Percentiles rank a stretch among this genome's conserved stretches.
Evolutionary conservation across 2,888 invertebrate genomes (phyloP).

Genomic region (Xylocampa areola): DNA sequence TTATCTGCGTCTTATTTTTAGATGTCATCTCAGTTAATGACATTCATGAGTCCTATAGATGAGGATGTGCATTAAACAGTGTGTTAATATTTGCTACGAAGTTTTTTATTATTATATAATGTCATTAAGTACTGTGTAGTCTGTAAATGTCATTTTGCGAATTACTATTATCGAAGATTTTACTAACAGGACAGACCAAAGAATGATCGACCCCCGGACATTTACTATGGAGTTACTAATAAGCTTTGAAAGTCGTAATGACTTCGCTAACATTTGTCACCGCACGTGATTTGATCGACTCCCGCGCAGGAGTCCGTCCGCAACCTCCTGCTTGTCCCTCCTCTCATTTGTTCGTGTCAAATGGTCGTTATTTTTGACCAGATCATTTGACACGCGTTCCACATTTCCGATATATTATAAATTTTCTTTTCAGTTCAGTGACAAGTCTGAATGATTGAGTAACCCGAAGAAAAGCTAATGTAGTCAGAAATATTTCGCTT

Average conservation of each 20-base stretch:
- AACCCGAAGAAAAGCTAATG: constrained; percentile 21
- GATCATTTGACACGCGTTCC: constrained; percentile 51
- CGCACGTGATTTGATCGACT: constrained; percentile 55
- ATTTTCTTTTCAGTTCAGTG: constrained; percentile 43
- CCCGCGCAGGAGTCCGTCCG: constrained; percentile 65
- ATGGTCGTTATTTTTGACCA: constrained; percentile 68
- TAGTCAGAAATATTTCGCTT: constrained; percentile 8
- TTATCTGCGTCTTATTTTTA: constrained; percentile 84
- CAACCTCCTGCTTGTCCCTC: constrained; percentile 63
- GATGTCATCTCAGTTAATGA: constrained; percentile 30
- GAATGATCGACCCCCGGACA: constrained; percentile 47
- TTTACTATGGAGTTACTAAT: constrained; percentile 53
- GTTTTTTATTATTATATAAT: constrained; percentile 27
- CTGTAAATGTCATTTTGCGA: background rate
- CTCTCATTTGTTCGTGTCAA: constrained; percentile 70
- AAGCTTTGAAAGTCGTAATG: constrained; percentile 50
- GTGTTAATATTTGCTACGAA: constrained; percentile 22
- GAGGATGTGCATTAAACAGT: constrained; percentile 4
- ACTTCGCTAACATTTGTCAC: constrained; percentile 54
- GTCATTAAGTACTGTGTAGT: constrained; percentile 19
- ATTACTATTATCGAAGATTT: constrained; percentile 40
- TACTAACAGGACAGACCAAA: constrained; percentile 53
- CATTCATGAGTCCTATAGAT: constrained; percentile 37
- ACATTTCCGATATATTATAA: constrained; percentile 52
- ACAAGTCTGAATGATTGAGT: constrained; percentile 35